phyloP scores from a whole-genome alignment of 1,140 invertebrate species.

The Kradibia gibbosae region DNA sequence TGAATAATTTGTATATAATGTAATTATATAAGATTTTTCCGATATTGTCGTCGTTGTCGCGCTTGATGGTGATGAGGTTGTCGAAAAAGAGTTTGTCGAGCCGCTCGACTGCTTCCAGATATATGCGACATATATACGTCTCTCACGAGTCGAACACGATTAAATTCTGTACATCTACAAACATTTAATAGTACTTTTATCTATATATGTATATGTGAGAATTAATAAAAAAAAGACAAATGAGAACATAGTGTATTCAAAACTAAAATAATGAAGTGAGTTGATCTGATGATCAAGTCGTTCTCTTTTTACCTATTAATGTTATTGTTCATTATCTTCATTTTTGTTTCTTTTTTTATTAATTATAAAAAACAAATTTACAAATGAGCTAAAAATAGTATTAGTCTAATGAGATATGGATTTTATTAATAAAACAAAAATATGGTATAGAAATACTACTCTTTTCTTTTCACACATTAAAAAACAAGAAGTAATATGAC shows the following conservation, averaged over 20 bases:
- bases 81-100: conserved; percentile 37
- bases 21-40: neutral
- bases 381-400: too few relatives aligned
- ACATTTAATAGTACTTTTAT: neutral
- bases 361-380: too few relatives aligned
- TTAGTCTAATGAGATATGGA: too few relatives aligned
- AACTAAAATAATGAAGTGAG: conserved; percentile 32
- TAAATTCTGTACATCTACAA: neutral
- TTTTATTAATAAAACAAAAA: too few relatives aligned
- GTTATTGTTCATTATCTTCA: neutral
- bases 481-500: too few relatives aligned
- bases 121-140: neutral
- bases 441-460: too few relatives aligned
- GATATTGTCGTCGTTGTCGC: neutral
- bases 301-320: neutral
- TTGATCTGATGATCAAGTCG: conserved; percentile 30
- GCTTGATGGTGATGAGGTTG: neutral
- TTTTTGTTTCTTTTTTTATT: conserved; percentile 2
- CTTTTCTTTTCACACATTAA: too few relatives aligned
- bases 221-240: conserved; percentile 23
- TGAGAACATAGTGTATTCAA: conserved; percentile 16
- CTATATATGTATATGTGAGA: neutral
- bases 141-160: neutral
- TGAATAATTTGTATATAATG: too few relatives aligned
- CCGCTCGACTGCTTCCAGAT: conserved; percentile 26